phyloP scores from a whole-genome alignment of 2,888 invertebrate genomes.

The Aleiodes testaceus region DNA sequence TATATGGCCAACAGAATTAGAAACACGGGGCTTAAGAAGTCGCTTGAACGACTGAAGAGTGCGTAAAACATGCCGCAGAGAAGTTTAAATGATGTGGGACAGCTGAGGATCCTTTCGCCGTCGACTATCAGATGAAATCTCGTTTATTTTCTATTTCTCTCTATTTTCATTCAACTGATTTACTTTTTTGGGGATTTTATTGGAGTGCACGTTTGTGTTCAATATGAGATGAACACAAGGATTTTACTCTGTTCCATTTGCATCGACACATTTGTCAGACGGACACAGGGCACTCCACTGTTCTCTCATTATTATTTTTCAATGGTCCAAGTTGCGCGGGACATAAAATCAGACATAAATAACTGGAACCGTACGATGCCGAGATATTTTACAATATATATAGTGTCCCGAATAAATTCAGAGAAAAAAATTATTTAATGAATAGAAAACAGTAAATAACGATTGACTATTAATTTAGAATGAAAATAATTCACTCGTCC shows the following conservation, averaged over 20 bases:
- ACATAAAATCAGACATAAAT: conserved; percentile 58
- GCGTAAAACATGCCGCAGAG: conserved; percentile 51
- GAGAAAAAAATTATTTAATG: conserved; percentile 29
- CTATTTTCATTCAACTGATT: conserved; percentile 16
- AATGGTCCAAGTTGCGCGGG: conserved; percentile 44
- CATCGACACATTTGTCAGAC: conserved; percentile 13
- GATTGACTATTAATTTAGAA: background rate
- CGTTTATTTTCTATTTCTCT: conserved; percentile 24
- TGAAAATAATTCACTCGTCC: background rate
- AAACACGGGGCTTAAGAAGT: conserved; percentile 49
- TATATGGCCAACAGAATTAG: conserved; percentile 55
- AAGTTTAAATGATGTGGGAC: conserved; percentile 61
- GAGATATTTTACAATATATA: conserved; percentile 37
- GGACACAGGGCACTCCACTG: conserved; percentile 55
- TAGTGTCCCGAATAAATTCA: conserved; percentile 5
- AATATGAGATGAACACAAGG: no score
- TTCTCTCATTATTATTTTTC: conserved; percentile 44
- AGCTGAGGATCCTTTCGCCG: conserved; percentile 56
- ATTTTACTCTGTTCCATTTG: no score
- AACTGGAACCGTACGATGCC: conserved; percentile 50
- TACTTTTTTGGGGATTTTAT: no score
- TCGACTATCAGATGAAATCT: conserved; percentile 26
- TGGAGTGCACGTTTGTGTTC: no score
- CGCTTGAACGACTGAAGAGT: conserved; percentile 46
- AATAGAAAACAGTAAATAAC: conserved; percentile 40